Conservation (phyloP, 2,113 vertebrate species). For the Antigone vipio region DNA sequence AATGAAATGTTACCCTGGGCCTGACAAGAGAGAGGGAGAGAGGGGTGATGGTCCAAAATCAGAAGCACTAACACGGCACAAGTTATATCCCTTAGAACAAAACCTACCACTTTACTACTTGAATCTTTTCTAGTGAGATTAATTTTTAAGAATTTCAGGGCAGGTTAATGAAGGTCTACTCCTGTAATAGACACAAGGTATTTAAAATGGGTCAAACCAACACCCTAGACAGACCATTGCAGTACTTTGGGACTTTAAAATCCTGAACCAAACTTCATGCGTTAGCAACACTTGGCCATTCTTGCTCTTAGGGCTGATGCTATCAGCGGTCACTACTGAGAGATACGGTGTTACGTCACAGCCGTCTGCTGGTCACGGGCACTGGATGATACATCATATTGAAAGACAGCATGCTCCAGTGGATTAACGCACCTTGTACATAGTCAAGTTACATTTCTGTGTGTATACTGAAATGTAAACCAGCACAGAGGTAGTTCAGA, state of each 20-base stretch:
- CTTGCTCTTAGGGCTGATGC: not conserved
- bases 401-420: not conserved
- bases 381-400: not conserved
- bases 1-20: not conserved
- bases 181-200: not conserved
- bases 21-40: not conserved
- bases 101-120: not conserved
- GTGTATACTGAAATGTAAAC: not conserved
- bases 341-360: not conserved
- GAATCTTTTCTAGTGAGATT: constrained; percentile 35
- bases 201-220: constrained; percentile 42
- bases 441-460: not conserved
- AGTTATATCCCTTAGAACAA: not conserved
- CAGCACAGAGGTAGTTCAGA: constrained; percentile 4
- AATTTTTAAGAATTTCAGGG: constrained; percentile 25
- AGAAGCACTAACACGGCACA: not conserved
- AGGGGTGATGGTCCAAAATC: not conserved
- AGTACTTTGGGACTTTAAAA: not conserved
- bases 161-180: constrained; percentile 54
- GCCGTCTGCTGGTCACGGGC: not conserved
- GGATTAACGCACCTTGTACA: not conserved
- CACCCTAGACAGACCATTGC: not conserved
- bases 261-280: not conserved
- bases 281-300: not conserved
- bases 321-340: not conserved